phyloP scores from a whole-genome alignment of 1,140 invertebrate species.

The Drosophila sturtevanti region DNA sequence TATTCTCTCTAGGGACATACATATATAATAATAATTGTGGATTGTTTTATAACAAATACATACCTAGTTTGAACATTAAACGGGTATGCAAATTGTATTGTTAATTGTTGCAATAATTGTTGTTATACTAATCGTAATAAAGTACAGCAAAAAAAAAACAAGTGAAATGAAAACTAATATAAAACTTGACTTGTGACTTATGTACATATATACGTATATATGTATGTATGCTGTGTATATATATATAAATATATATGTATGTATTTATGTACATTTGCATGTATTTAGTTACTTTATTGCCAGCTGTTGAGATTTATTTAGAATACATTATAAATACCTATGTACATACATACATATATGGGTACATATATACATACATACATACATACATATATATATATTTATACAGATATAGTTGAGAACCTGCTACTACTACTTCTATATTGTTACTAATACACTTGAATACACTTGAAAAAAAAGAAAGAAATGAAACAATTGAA shows the following conservation, averaged over 20 bases:
- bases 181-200: neutral
- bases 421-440: neutral
- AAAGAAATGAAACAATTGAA: neutral
- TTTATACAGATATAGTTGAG: neutral
- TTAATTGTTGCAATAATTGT: constrained; percentile 5
- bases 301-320: neutral
- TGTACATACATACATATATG: neutral
- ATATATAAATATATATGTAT: neutral
- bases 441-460: too few species aligned
- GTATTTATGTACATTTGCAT: neutral
- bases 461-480: neutral
- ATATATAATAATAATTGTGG: neutral
- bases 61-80: neutral
- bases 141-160: constrained; percentile 1
- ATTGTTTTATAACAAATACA: neutral
- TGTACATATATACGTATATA: neutral
- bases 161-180: neutral
- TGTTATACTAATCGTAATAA: constrained; percentile 13
- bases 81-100: neutral
- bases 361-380: neutral
- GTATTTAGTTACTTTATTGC: neutral
- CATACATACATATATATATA: neutral
- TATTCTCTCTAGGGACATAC: neutral
- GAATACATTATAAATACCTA: neutral
- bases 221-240: too few species aligned